phyloP scores from a whole-genome alignment of 2,113 vertebrate species.

The Rissa tridactyla region DNA sequence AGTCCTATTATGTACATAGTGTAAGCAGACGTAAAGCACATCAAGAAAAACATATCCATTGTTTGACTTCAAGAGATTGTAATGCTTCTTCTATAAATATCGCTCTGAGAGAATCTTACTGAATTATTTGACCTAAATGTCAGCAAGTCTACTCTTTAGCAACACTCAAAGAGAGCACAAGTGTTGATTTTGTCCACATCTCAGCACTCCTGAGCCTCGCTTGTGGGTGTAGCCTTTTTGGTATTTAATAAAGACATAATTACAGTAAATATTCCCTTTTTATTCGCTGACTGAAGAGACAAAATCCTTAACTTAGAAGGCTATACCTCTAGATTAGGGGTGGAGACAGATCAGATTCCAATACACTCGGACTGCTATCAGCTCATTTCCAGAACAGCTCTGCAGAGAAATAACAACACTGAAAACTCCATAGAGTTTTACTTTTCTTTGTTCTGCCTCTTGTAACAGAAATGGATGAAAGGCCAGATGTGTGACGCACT shows the following conservation, averaged over 20 bases:
- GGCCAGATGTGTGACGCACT: neutral
- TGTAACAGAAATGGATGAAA: neutral
- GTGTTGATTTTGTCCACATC: neutral
- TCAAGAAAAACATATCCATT: neutral
- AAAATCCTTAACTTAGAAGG: neutral
- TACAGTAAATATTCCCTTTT: neutral
- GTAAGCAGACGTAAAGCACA: neutral
- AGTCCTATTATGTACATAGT: neutral
- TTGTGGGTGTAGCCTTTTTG: neutral
- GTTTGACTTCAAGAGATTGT: neutral
- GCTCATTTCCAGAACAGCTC: neutral
- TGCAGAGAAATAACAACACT: neutral
- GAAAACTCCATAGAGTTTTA: neutral
- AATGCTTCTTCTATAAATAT: neutral
- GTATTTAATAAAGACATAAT: neutral
- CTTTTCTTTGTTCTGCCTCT: neutral
- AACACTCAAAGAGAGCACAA: neutral
- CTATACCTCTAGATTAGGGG: neutral
- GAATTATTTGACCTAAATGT: neutral
- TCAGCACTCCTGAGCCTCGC: neutral
- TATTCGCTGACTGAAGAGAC: neutral
- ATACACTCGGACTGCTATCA: neutral
- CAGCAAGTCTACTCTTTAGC: neutral
- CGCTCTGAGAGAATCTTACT: neutral
- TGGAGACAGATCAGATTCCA: neutral